Evolutionary conservation across 2,888 invertebrate species (phyloP), one percentile per base, ranked within the genome.

Genomic region (Drosophila tripunctata): DNA sequence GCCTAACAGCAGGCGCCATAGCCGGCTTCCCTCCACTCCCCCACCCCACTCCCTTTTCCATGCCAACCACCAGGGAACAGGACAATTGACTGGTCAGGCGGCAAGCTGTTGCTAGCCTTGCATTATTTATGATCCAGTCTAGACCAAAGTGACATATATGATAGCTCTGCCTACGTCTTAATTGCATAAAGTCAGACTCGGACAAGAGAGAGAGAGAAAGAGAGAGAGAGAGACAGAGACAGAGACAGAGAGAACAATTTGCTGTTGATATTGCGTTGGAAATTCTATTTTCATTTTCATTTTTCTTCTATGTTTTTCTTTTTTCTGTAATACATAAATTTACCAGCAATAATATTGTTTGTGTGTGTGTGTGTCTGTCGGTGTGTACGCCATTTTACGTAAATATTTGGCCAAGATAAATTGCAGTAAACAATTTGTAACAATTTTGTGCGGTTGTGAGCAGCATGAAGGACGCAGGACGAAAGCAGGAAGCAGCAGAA

Each of bases 381-480:
- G n/a, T n/a, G n/a, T 48, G 10, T 41, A 43, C 47, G 51, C 6
- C 21, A 58, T 60, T 71, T 60, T 62, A 31, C 41, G 54, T 63
- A 81, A 84, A 81, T 83, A 83, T 84, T 82, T 82, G 67, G 62
- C 65, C 65, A 87, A 87, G 84, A 87, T 78, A 87, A 82, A 80
- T 82, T 80, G 81, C 78, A 78, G 60, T 84, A 80, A 82, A 87
- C 81, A 87, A 82, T 81, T 87, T 82, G 87, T 66, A 80, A 68
- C 69, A 72, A 75, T 77, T 71, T 70, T 64, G 51, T 70, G 75
- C 43, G 77, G 60, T 52, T 27, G 24, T 24, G 14, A 8, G 12
- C 15, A 47, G 35, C 22, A 56, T 8, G 24, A n/a, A 45, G 24
- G 1, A 35, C 3, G 22, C 35, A 43, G 51, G 14, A 44, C 10